phyloP scores from a whole-genome alignment of 2,888 invertebrate genomes.

The Thymelicus acteon region DNA sequence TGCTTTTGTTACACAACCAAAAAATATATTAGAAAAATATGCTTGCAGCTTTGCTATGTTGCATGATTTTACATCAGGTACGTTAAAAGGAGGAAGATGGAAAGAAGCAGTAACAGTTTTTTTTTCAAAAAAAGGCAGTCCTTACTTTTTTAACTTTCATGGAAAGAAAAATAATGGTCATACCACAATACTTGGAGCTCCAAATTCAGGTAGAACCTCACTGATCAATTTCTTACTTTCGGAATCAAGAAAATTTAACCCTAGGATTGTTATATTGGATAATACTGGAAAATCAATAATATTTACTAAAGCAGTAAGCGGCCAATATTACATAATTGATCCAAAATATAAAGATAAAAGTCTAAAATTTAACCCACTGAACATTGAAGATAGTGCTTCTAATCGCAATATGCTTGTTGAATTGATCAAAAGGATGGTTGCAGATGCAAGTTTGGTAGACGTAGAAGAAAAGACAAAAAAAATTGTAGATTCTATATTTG shows the following conservation, averaged over 20 bases:
- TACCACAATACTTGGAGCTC: slow-evolving; percentile 23
- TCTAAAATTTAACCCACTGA: slow-evolving; percentile 22
- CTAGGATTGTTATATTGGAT: slow-evolving; percentile 23
- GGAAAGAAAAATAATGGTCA: slow-evolving; percentile 23
- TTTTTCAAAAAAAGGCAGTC: slow-evolving; percentile 23
- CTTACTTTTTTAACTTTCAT: slow-evolving; percentile 24
- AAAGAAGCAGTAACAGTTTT: slow-evolving; percentile 22
- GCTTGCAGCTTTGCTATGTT: slow-evolving; percentile 25
- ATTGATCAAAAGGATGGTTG: slow-evolving; percentile 22
- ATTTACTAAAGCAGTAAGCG: slow-evolving; percentile 23
- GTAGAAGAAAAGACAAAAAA: slow-evolving; percentile 24
- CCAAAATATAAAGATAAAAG: slow-evolving; percentile 24
- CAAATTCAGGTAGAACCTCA: slow-evolving; percentile 24
- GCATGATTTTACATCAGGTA: slow-evolving; percentile 24
- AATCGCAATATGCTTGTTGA: slow-evolving; percentile 24
- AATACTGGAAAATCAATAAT: slow-evolving; percentile 25
- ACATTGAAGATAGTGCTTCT: slow-evolving; percentile 24
- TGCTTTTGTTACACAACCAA: slow-evolving; percentile 23
- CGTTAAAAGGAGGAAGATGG: slow-evolving; percentile 23
- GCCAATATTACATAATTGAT: slow-evolving; percentile 22
- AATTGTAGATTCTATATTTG: slow-evolving; percentile 24
- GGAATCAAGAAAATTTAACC: slow-evolving; percentile 24
- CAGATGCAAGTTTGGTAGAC: slow-evolving; percentile 20
- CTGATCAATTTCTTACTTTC: slow-evolving; percentile 19
- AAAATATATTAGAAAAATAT: slow-evolving; percentile 21